Evolutionary conservation across 2,113 vertebrate genomes (phyloP), one percentile per base, ranked within the genome.

Genomic region (Psephotus haematonotus): DNA sequence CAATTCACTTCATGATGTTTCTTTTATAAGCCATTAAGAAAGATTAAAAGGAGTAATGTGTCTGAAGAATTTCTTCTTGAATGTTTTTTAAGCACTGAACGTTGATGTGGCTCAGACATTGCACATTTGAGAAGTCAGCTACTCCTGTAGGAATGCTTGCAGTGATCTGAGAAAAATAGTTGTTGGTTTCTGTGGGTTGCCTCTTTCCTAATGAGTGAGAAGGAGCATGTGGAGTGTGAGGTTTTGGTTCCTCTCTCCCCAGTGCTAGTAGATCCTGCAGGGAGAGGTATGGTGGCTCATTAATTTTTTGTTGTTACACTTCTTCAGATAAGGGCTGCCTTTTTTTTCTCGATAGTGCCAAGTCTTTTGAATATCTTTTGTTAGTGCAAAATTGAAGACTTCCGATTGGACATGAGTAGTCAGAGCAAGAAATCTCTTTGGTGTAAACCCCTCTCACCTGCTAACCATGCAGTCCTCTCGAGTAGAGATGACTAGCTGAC

Each of bases 401-500:
- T 90, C 63, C 82, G 50, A 44, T 62, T 75, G 78, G 18, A 50
- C 1, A 0, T 43, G 27, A 93, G 39, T 33, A 77, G 44, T 57
- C 16, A 49, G 55, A 68, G 65, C 17, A 76, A 60, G 70, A 74
- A 78, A 22, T 53, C 9, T 55, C 22, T 88, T 53, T 69, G 44
- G 25, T 69, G 18, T 81, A 82, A 80, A 65, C 11, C 33, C 64
- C 27, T 69, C 68, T 77, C 59, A 24, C 41, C 35, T 76, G 6
- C 23, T 92, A n/a, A 55, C 1, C 0, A 2, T 31, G 25, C 24
- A 59, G 35, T 57, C 27, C 11, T 43, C 41, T 50, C 0, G 4
- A 85, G 53, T 0, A 44, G 41, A 57, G 50, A 14, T 62, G 28
- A 35, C 33, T 57, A 17, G 41, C 59, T 82, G 86, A 74, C 50